phyloP scores from a whole-genome alignment of 2,113 vertebrate species.

The Theropithecus gelada region DNA sequence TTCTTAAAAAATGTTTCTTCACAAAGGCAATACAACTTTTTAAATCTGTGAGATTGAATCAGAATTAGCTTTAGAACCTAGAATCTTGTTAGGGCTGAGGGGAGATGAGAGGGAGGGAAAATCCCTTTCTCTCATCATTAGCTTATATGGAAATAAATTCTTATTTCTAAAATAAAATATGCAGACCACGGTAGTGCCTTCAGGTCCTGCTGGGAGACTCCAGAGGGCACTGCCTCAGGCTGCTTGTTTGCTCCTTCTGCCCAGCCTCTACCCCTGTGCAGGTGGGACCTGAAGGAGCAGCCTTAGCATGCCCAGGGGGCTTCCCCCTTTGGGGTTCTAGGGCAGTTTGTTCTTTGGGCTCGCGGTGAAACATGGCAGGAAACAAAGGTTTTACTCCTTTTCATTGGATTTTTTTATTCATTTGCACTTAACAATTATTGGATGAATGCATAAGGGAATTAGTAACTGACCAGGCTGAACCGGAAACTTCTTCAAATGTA shows the following conservation, averaged over 20 bases:
- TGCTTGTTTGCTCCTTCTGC: rapidly evolving
- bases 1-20: not conserved
- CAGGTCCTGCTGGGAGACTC: not conserved
- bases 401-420: not conserved
- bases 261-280: rapidly evolving
- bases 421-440: not conserved
- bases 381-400: not conserved
- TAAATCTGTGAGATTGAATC: not conserved
- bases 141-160: not conserved
- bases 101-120: not conserved
- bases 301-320: rapidly evolving
- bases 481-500: not conserved
- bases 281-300: too few species aligned
- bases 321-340: not conserved
- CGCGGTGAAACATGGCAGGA: not conserved
- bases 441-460: not conserved
- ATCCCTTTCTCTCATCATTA: not conserved
- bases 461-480: not conserved
- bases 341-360: not conserved
- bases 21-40: not conserved
- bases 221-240: not conserved
- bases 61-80: not conserved
- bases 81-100: not conserved
- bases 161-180: not conserved
- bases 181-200: not conserved